Evolutionary conservation across 2,888 invertebrate species (phyloP), one percentile per base, ranked within the genome.

Genomic region (Metalampra italica): DNA sequence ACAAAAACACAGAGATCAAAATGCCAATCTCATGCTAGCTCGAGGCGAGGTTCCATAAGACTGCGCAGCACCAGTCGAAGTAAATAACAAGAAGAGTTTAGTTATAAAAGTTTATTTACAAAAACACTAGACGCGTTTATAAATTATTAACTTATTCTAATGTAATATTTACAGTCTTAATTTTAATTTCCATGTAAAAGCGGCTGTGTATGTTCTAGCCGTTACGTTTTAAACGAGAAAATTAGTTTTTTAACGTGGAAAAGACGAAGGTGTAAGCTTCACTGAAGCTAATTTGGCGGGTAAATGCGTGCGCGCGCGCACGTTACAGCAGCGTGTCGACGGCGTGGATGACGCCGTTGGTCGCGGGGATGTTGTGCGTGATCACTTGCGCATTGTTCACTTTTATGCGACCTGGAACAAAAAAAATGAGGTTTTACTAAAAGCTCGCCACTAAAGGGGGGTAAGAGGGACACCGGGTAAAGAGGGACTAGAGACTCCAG

Each of bases 301-400:
- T 56, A 59, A 56, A 53, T 59, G 51, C 52, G 49, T 55, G 49
- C 45, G 46, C 48, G 48, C 47, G 45, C 53, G 51, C 55, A 52
- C 43, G 59, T 47, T 68, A 88, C 56, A 89, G 75, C n/a, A 89
- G 70, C 46, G 79, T 80, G 71, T 96, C 96, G 55, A 96, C 90
- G 9, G 95, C 96, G 77, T 96, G 96, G 65, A 96, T 93, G 51
- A 96, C 96, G 60, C 96, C 96, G 76, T 96, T 96, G 46, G 96
- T 96, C 46, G 96, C 93, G 45, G 96, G 96, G 64, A 96, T 94
- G 79, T 96, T 96, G 77, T 95, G 94, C 44, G 96, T 95, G 53
- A 94, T 85, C 68, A 96, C 94, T 73, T 93, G 93, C 14, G 93
- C 93, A 71, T 95, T 95, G 81, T 96, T 96, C 56, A 95, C 94